Evolutionary conservation across 2,888 invertebrate species (phyloP), one percentile per base, ranked within the genome.

Genomic region (Torymus auratus): DNA sequence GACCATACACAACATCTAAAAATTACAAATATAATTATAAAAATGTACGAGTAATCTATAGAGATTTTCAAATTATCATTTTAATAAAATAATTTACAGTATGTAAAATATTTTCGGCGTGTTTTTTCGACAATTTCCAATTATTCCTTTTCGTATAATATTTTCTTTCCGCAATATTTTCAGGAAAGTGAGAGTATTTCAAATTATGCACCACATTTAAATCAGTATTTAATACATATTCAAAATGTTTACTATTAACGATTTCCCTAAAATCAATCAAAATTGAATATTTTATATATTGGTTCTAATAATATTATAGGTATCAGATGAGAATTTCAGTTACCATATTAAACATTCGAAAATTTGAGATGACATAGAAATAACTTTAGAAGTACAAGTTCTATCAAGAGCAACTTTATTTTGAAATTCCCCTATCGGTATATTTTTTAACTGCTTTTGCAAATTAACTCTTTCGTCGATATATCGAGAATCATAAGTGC

Each of bases 261-360:
- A 90, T 89, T 76, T 91, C 89, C 85, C 92, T 92, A 41, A 1
- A 41, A 41, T 41, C 41, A 41, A 74, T 50, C 5, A 28, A 61
- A 83, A 88, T 87, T 62, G 12, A 58, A 23, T 41, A 71, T 53
- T 53, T 62, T 52, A 20, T 52, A 20, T 52, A 20, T 20, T 2
- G 20, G 20, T 20, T 20, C 20, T 20, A 20, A 20, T 20, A 20
- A 20, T 20, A 20, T 20, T n/a, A n/a, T n/a, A n/a, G n/a, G n/a
- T n/a, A n/a, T n/a, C n/a, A n/a, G n/a, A n/a, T n/a, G n/a, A n/a
- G n/a, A n/a, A n/a, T n/a, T n/a, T n/a, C n/a, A n/a, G 20, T 58
- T 55, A 91, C 91, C 88, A 88, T 72, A 90, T 82, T 68, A 90
- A 77, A 23, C 87, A 85, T 82, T 91, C 88, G 55, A 90, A 83